Conservation (phyloP, 2,888 invertebrate genomes). For the Therioaphis trifolii region DNA sequence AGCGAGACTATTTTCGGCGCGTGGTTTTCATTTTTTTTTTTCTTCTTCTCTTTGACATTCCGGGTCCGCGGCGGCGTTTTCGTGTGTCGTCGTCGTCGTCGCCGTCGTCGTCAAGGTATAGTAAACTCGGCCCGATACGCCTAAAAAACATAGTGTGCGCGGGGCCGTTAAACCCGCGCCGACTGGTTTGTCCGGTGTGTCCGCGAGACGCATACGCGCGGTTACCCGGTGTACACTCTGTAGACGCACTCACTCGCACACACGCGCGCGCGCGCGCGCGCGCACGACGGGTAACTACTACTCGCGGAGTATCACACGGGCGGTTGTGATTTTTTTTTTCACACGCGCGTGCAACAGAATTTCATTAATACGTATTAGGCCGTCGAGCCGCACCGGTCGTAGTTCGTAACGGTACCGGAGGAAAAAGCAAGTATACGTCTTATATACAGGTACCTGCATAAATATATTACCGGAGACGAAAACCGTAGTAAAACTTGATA, state of each 20-base stretch:
- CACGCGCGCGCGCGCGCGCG: neutral
- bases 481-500: neutral
- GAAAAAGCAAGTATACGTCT: neutral
- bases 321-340: neutral
- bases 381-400: neutral
- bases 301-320: no score
- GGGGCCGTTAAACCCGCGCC: neutral
- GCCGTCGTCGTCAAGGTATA: no score
- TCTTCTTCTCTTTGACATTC: no score
- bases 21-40: no score
- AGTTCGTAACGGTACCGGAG: neutral
- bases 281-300: no score
- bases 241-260: neutral
- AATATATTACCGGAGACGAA: neutral
- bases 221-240: neutral
- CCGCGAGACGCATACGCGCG: neutral
- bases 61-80: no score
- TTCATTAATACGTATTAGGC: constrained; percentile 24
- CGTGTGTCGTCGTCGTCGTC: no score
- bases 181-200: constrained; percentile 2
- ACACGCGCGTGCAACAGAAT: neutral
- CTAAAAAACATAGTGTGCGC: no score
- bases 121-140: no score
- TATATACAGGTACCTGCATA: neutral
- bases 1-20: no score